Percentiles rank a stretch among this genome's conserved stretches.
These are phyloP conservation scores for Lithophane socia DNA, from an alignment of 2,888 invertebrate genomes.

Conservation along the genomic window DNA sequence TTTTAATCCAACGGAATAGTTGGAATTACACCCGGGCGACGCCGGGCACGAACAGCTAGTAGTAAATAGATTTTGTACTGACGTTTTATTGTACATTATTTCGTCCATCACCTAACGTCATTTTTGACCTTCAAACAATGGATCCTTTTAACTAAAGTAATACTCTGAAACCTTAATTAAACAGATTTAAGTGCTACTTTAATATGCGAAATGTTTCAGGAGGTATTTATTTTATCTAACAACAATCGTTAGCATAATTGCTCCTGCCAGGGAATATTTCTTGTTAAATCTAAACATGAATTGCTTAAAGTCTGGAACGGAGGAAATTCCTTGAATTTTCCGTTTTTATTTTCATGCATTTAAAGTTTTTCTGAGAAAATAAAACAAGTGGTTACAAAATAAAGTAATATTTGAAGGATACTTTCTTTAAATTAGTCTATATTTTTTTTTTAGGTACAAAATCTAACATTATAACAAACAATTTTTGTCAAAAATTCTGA, in stretches of 20 bases:
- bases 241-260: conserved; percentile 47
- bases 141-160: neutral
- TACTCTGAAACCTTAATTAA: neutral
- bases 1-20: too few relatives aligned
- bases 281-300: conserved; percentile 38
- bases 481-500: too few relatives aligned
- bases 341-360: conserved; percentile 1
- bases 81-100: too few relatives aligned
- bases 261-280: conserved; percentile 34
- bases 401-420: neutral
- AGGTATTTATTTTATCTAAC: conserved; percentile 37
- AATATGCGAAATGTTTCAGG: conserved; percentile 6
- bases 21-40: too few relatives aligned
- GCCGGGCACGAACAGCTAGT: too few relatives aligned
- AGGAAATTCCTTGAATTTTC: conserved; percentile 20
- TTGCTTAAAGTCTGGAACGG: conserved; percentile 23
- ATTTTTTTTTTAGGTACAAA: neutral
- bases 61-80: too few relatives aligned
- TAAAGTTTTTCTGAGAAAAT: neutral
- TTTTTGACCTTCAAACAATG: neutral
- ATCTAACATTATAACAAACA: too few relatives aligned
- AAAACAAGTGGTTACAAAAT: neutral
- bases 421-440: neutral
- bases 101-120: too few relatives aligned
- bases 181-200: conserved; percentile 17